Evolutionary conservation across 2,797 vertebrate genomes (phyloP).

Genomic region (Manis javanica): DNA sequence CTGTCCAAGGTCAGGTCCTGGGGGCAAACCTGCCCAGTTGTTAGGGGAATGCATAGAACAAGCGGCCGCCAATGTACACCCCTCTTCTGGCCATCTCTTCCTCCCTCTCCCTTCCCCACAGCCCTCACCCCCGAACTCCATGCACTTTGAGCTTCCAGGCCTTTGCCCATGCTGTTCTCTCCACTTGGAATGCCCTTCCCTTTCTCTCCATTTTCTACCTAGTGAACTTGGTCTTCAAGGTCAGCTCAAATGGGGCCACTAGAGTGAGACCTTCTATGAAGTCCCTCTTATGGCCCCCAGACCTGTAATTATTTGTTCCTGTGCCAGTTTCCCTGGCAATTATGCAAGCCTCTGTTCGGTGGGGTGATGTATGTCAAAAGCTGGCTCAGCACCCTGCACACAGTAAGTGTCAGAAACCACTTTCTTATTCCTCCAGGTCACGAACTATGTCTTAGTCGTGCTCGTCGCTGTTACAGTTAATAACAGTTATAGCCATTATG

Average conservation of each 20-base stretch:
- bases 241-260: neutral
- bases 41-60: neutral
- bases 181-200: neutral
- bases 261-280: neutral
- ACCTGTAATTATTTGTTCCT: neutral
- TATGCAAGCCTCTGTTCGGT: neutral
- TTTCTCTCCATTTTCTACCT: neutral
- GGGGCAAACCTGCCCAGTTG: neutral
- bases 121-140: neutral
- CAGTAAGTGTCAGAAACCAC: neutral
- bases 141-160: neutral
- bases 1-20: constrained; percentile 7
- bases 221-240: constrained; percentile 7
- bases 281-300: neutral
- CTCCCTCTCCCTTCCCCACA: too few species aligned
- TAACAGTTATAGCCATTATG: neutral
- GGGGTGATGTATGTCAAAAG: neutral
- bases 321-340: neutral
- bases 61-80: neutral
- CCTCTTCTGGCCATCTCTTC: neutral
- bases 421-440: neutral
- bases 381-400: neutral
- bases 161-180: neutral
- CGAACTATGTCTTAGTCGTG: neutral
- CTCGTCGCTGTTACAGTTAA: neutral